These are phyloP conservation scores for Drosophila miranda DNA, from an alignment of 1,140 invertebrate species.

Conservation along the genomic window DNA sequence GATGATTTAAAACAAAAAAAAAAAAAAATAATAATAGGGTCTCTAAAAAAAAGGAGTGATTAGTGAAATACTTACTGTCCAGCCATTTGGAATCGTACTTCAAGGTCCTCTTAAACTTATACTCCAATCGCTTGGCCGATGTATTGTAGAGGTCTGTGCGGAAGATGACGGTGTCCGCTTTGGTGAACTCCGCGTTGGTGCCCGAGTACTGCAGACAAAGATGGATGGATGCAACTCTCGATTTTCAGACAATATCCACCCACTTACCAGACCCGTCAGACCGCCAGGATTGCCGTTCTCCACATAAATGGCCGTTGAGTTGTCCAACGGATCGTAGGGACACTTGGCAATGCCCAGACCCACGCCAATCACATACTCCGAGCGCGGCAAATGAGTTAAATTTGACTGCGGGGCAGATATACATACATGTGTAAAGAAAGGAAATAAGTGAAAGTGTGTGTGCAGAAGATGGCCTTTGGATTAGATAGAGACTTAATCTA, in stretches of 20 bases:
- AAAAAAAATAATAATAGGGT: too few relatives aligned
- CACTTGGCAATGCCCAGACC: constrained; percentile 96
- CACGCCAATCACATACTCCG: constrained; percentile 93
- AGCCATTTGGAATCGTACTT: constrained; percentile 99
- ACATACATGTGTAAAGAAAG: neutral
- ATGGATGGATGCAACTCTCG: constrained; percentile 6
- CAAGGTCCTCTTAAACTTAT: constrained; percentile 94
- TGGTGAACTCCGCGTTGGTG: constrained; percentile 97
- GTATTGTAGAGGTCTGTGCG: constrained; percentile 94
- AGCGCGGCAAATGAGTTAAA: constrained; percentile 89
- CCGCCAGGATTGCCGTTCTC: constrained; percentile 95
- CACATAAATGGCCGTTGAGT: constrained; percentile 97
- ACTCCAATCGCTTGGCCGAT: constrained; percentile 90
- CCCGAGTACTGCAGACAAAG: constrained; percentile 88
- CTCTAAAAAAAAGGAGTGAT: too few relatives aligned
- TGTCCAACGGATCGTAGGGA: constrained; percentile 96
- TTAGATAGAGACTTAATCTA: constrained; percentile 41
- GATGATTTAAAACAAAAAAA: too few relatives aligned
- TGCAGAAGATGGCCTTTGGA: constrained; percentile 43
- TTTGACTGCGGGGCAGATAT: constrained; percentile 85
- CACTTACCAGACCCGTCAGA: constrained; percentile 88
- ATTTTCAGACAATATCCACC: constrained; percentile 17
- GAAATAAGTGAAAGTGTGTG: constrained; percentile 13
- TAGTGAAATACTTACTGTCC: constrained; percentile 91
- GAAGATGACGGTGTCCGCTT: constrained; percentile 98